These are phyloP conservation scores for Eristalis intricaria DNA, from an alignment of 2,888 invertebrate species.

Conservation along the genomic window DNA sequence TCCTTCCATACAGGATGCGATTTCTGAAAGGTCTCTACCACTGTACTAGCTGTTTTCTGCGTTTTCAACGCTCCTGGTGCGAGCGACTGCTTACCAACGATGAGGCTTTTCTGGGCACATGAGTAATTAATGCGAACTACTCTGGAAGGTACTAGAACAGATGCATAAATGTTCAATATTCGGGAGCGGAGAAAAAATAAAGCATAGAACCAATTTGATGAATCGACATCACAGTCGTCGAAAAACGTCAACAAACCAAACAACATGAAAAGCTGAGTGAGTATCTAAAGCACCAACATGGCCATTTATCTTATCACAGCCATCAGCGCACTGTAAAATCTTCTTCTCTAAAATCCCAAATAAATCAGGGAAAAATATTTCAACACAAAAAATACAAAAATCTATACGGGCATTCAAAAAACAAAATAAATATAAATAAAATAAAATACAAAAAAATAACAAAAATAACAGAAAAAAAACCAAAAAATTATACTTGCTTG, in stretches of 20 bases:
- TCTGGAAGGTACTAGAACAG: no score
- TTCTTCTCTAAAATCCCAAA: conserved; percentile 28
- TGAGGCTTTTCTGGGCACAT: no score
- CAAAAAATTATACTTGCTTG: conserved; percentile 81
- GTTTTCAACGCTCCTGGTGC: no score
- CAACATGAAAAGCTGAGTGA: neutral
- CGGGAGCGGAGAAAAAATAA: no score
- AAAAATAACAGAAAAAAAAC: conserved; percentile 74
- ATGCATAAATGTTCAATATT: no score
- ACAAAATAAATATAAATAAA: conserved; percentile 17
- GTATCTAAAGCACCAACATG: neutral
- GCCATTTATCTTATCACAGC: neutral
- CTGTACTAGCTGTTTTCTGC: no score
- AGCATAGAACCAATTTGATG: no score
- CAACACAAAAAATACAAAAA: neutral
- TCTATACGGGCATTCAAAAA: neutral
- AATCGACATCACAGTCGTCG: neutral
- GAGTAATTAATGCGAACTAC: no score
- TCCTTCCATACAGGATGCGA: no score
- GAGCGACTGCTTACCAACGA: no score
- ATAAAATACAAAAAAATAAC: conserved; percentile 60
- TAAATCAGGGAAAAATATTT: neutral
- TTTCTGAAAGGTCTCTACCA: no score
- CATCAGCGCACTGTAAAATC: neutral
- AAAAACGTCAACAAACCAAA: neutral